These are phyloP conservation scores for Gambusia affinis DNA, from an alignment of 2,113 vertebrate species.

Conservation along the genomic window DNA sequence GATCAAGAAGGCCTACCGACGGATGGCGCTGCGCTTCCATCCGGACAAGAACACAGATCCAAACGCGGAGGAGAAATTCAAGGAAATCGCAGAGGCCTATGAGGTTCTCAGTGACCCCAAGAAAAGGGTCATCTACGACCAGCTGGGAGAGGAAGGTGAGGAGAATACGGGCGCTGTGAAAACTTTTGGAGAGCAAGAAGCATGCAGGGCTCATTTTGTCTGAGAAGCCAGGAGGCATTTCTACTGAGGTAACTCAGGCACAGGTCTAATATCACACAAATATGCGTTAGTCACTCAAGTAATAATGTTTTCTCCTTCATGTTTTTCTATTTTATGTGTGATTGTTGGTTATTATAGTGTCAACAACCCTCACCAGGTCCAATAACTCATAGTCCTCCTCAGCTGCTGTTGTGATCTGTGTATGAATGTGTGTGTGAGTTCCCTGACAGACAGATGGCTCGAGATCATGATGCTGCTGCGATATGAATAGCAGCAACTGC, in stretches of 20 bases:
- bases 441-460: conserved; percentile 52
- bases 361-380: conserved; percentile 32
- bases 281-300: conserved; percentile 44
- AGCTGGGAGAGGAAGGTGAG: conserved; percentile 97
- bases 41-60: conserved; percentile 98
- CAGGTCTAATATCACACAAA: conserved; percentile 40
- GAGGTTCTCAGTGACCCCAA: conserved; percentile 98
- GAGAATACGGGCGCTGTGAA: conserved; percentile 47
- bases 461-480: conserved; percentile 54
- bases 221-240: conserved; percentile 26
- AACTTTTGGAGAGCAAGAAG: conserved; percentile 21
- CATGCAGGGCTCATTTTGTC: neutral
- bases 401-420: conserved; percentile 29
- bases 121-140: conserved; percentile 93
- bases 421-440: conserved; percentile 22
- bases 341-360: conserved; percentile 24
- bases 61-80: conserved; percentile 95
- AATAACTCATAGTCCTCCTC: conserved; percentile 33
- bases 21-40: conserved; percentile 97
- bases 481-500: conserved; percentile 82
- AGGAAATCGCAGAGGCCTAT: conserved; percentile 97
- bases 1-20: conserved; percentile 97
- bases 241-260: conserved; percentile 47
- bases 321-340: conserved; percentile 23
- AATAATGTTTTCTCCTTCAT: conserved; percentile 29